phyloP scores from a whole-genome alignment of 92 coral and sea anemone genomes.

The Zoanthus sociatus region DNA sequence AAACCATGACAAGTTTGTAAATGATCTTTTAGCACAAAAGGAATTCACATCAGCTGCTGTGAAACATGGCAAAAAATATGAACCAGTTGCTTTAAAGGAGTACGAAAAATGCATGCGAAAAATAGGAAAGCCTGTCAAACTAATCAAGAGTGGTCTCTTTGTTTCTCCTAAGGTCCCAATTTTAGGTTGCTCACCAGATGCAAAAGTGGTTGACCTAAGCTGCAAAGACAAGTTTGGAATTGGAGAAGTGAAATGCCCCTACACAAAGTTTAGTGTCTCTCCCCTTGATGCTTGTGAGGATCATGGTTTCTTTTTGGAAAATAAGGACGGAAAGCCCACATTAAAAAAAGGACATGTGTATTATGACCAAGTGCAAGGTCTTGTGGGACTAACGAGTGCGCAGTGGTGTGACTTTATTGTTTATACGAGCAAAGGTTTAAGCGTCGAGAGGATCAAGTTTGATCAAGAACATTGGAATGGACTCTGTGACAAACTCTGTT shows the following conservation, averaged over 20 bases:
- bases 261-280: constrained; percentile 56
- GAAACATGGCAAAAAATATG: constrained; percentile 72
- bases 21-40: constrained; percentile 61
- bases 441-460: constrained; percentile 61
- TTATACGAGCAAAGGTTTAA: constrained; percentile 56
- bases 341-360: constrained; percentile 53
- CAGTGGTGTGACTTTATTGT: constrained; percentile 70
- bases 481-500: constrained; percentile 57
- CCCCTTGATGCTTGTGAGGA: constrained; percentile 73
- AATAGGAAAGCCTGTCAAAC: constrained; percentile 61
- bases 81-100: constrained; percentile 59
- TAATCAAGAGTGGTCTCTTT: constrained; percentile 61
- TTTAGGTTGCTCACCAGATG: constrained; percentile 74
- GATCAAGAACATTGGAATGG: constrained; percentile 55
- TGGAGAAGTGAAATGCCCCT: constrained; percentile 69
- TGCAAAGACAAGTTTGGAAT: constrained; percentile 65
- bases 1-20: constrained; percentile 62
- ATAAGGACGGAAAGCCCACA: constrained; percentile 45
- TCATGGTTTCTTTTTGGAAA: constrained; percentile 60
- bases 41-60: constrained; percentile 29
- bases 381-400: constrained; percentile 58
- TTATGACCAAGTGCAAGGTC: constrained; percentile 72
- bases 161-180: constrained; percentile 58
- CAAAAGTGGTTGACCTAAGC: constrained; percentile 61
- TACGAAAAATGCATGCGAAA: constrained; percentile 54